Evolutionary conservation across 2,113 vertebrate genomes (phyloP).

Genomic region (Alouatta palliata): DNA sequence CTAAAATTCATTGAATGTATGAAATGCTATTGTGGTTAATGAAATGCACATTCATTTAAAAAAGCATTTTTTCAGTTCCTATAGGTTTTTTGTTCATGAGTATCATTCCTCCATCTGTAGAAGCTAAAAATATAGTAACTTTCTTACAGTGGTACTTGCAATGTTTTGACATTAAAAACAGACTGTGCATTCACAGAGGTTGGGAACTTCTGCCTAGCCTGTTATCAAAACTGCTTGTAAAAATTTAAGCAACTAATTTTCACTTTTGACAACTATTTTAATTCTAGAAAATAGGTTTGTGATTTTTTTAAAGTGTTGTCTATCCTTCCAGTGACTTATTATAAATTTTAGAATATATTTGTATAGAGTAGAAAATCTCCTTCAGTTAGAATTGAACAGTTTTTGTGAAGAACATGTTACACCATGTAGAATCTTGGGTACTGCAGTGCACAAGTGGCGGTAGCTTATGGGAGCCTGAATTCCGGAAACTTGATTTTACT

Average conservation of each 20-base stretch:
- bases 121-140: not conserved
- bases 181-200: not conserved
- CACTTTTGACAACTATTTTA: not conserved
- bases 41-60: not conserved
- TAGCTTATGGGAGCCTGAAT: not conserved
- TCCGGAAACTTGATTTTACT: not conserved
- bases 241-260: not conserved
- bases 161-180: not conserved
- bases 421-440: accelerated
- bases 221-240: not conserved
- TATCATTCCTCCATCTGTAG: not conserved
- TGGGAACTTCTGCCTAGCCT: not conserved
- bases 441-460: not conserved
- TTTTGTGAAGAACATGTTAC: accelerated
- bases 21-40: not conserved
- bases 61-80: not conserved
- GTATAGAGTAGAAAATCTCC: accelerated
- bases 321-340: not conserved
- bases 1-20: not conserved
- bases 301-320: not conserved
- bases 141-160: not conserved
- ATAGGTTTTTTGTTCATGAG: not conserved
- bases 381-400: not conserved
- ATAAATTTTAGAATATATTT: not conserved
- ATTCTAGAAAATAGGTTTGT: not conserved